Conservation (phyloP, 2,888 invertebrate genomes). For the Anoncus sp. region DNA sequence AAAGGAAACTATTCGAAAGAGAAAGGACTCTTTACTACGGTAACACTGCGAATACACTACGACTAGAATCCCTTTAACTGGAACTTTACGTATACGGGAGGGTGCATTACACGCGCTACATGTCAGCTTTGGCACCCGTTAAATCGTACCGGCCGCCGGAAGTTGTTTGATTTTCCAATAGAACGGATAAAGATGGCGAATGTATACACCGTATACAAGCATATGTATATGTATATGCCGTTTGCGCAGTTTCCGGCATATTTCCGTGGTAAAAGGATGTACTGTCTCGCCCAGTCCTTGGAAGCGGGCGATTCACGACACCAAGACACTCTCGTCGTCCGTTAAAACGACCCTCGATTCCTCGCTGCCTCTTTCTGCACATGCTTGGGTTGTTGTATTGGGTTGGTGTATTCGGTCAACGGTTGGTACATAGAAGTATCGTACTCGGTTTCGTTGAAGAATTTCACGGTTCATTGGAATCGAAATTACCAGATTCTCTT, state of each 20-base stretch:
- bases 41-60: conserved; percentile 4
- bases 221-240: background rate
- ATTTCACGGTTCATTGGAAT: conserved; percentile 48
- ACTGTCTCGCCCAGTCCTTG: conserved; percentile 14
- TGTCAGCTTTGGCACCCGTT: conserved; percentile 62
- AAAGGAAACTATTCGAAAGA: conserved; percentile 50
- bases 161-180: conserved; percentile 63
- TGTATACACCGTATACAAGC: background rate
- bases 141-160: conserved; percentile 61
- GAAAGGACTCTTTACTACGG: conserved; percentile 39
- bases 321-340: conserved; percentile 10
- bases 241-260: conserved; percentile 35
- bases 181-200: conserved; percentile 44
- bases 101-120: conserved; percentile 44
- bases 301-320: conserved; percentile 15
- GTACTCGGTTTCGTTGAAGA: conserved; percentile 13
- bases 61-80: conserved; percentile 14
- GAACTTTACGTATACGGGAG: conserved; percentile 17
- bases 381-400: background rate
- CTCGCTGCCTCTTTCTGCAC: background rate
- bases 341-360: conserved; percentile 8
- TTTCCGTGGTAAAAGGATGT: conserved; percentile 27
- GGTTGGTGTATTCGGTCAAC: conserved; percentile 22
- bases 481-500: conserved; percentile 31
- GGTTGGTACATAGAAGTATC: conserved; percentile 11